Evolutionary conservation across 2,797 vertebrate species (phyloP), one percentile per base, ranked within the genome.

Genomic region (Mormyrops boulengeri): DNA sequence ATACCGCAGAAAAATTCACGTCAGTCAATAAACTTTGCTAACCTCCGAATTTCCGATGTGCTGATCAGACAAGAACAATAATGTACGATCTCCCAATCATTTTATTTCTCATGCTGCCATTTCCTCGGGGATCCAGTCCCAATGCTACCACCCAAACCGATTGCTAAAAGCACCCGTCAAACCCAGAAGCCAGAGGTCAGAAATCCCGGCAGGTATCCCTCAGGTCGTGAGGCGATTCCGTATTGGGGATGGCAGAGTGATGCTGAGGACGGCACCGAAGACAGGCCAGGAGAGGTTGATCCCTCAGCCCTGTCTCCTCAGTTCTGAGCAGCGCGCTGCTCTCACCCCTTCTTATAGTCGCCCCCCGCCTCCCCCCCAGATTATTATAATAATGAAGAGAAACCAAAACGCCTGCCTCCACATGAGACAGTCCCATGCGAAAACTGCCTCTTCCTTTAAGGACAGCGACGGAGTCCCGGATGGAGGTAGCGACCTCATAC

Each of bases 191-290:
- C 94, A 96, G 96, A 96, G 96, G 96, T 96, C 95, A 96, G 94
- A 94, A 95, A 96, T 96, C 95, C 95, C 96, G 96, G 96, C 96
- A 96, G 94, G 95, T 96, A 95, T 96, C 96, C 94, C 94, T 93
- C 93, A 89, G 94, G 94, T 95, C 92, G 94, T 90, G 95, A 95
- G 93, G 94, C 95, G 95, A 96, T 96, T 96, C 94, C 94, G 95
- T 94, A 94, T 96, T 94, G 93, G 94, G 93, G 92, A 88, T 93
- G 93, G 92, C 91, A 77, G 94, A 87, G 89, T 90, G 93, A 11
- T 1, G 47, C 50, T 9, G 26, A 50, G 57, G 17, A 38, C 1
- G 1, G 6, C 57, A 1, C 38, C 41, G 7, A 52, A 44, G 12
- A 60, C 34, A 93, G 93, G 93, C 92, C 92, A 93, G 26, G 92